These are phyloP conservation scores for Sinosuthora webbiana DNA, from an alignment of 2,113 vertebrate species.

Conservation along the genomic window DNA sequence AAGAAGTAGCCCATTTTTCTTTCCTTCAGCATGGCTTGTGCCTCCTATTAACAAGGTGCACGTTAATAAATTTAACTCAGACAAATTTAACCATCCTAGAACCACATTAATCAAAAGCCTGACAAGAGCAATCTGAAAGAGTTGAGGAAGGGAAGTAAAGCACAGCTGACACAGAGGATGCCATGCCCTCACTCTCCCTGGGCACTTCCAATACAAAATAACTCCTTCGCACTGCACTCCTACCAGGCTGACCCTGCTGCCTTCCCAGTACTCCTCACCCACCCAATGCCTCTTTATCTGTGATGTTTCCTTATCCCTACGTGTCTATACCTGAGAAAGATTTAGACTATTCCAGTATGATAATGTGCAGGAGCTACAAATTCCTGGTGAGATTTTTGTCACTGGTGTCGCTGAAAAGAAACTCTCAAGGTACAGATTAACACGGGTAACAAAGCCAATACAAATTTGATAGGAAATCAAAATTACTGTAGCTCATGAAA, in stretches of 20 bases:
- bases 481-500: background rate
- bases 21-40: background rate
- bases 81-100: background rate
- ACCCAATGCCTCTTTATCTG: background rate
- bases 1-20: constrained; percentile 51
- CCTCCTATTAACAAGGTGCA: background rate
- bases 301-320: background rate
- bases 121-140: constrained; percentile 17
- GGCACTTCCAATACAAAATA: background rate
- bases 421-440: background rate
- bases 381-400: background rate
- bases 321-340: background rate
- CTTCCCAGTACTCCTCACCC: background rate
- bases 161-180: background rate
- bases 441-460: background rate
- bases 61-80: constrained; percentile 16
- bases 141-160: background rate
- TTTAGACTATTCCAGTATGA: background rate
- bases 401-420: background rate
- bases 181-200: background rate
- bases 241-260: background rate
- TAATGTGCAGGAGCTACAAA: background rate
- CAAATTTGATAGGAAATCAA: background rate
- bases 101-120: constrained; percentile 32
- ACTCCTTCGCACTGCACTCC: background rate